phyloP scores from a whole-genome alignment of 2,797 vertebrate genomes.

The Aplochiton taeniatus region DNA sequence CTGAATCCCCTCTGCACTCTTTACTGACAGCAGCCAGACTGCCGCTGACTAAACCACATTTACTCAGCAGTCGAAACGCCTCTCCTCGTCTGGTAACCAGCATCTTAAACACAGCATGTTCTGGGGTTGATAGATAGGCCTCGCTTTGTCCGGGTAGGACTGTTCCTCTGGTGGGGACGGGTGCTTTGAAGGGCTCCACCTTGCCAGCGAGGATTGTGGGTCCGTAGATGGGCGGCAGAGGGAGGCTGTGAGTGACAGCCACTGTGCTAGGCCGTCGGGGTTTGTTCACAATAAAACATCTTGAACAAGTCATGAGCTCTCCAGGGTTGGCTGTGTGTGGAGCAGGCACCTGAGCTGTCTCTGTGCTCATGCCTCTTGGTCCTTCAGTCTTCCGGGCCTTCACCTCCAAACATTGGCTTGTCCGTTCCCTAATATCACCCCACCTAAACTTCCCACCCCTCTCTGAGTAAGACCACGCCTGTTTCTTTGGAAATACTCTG shows the following conservation, averaged over 20 bases:
- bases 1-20: conserved; percentile 22
- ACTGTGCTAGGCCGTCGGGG: conserved; percentile 9
- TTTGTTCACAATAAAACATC: conserved; percentile 32
- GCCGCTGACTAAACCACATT: conserved; percentile 28
- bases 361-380: neutral
- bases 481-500: conserved; percentile 27
- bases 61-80: conserved; percentile 15
- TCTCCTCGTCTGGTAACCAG: conserved; percentile 14
- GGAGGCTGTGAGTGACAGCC: conserved; percentile 15
- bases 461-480: conserved; percentile 33
- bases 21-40: conserved; percentile 24
- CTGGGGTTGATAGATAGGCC: conserved; percentile 29
- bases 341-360: conserved; percentile 3
- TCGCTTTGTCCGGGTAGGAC: conserved; percentile 19
- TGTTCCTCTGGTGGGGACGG: conserved; percentile 6
- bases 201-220: conserved; percentile 34
- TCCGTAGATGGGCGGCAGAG: conserved; percentile 64
- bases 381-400: conserved; percentile 22
- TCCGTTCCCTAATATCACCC: conserved; percentile 30
- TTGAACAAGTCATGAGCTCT: conserved; percentile 27
- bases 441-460: conserved; percentile 40
- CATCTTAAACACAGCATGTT: conserved; percentile 19
- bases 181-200: neutral
- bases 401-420: conserved; percentile 24
- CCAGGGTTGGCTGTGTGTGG: conserved; percentile 27